phyloP scores from a whole-genome alignment of 2,113 vertebrate species.

The Oceanodroma tethys region DNA sequence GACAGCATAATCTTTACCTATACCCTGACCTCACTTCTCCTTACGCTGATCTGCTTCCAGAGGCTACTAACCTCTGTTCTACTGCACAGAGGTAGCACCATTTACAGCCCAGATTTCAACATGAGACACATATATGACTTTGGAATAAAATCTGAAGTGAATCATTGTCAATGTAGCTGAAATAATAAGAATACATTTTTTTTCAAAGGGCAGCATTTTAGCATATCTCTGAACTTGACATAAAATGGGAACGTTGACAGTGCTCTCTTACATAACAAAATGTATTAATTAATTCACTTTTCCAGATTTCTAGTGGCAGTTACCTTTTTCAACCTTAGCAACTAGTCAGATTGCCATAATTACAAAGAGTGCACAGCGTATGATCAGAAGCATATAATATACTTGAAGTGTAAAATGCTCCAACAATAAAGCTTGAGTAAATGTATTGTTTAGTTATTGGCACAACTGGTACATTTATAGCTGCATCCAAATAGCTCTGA shows the following conservation, averaged over 20 bases:
- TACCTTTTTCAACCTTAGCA: constrained; percentile 39
- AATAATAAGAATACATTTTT: neutral
- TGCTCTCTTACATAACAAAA: neutral
- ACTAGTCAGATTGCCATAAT: constrained; percentile 32
- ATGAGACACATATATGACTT: neutral
- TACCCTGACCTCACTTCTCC: neutral
- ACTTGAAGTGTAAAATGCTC: constrained; percentile 26
- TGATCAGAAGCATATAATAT: constrained; percentile 12
- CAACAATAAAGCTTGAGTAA: constrained; percentile 24
- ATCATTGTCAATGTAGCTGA: neutral
- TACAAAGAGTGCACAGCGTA: neutral
- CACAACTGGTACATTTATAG: neutral
- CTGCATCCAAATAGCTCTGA: neutral
- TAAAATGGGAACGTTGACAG: constrained; percentile 13
- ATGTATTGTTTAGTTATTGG: constrained; percentile 28
- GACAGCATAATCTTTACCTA: neutral
- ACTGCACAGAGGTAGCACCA: neutral
- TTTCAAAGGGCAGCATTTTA: neutral
- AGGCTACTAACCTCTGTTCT: neutral
- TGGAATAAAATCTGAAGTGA: neutral
- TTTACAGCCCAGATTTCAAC: neutral
- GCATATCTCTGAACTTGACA: neutral
- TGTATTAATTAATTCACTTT: constrained; percentile 44
- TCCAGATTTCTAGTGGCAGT: constrained; percentile 19
- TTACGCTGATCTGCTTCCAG: neutral